A percentile compares a stretch with the other conserved stretches of the same genome.
phyloP scores from a whole-genome alignment of 1,140 invertebrate genomes.

The Brachionus manjavacas region DNA sequence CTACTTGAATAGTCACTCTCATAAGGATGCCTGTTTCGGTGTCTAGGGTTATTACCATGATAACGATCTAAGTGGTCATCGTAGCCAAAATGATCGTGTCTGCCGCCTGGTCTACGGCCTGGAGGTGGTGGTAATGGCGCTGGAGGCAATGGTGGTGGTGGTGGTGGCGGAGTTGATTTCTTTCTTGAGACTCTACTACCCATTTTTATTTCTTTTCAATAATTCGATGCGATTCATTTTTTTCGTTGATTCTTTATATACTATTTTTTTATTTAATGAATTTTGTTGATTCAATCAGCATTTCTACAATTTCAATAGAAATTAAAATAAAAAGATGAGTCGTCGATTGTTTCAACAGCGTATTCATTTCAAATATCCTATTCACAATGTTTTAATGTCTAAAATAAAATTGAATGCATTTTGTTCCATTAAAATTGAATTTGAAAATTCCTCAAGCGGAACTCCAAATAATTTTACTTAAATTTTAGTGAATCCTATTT shows the following conservation, averaged over 20 bases:
- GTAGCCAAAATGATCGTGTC: not conserved
- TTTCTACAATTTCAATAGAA: not conserved
- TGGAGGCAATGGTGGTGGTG: not conserved
- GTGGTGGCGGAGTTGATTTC: not conserved
- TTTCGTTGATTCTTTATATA: not conserved
- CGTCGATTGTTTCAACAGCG: not conserved
- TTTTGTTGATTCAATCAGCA: not conserved
- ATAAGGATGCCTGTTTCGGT: not conserved
- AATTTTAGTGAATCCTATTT: not conserved
- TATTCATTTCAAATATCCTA: not conserved
- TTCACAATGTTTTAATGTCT: not conserved
- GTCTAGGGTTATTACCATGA: not conserved
- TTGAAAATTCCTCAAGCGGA: not conserved
- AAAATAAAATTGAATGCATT: not conserved
- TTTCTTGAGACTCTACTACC: not conserved
- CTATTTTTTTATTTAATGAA: conserved; percentile 2
- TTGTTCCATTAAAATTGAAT: not conserved
- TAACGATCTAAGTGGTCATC: not conserved
- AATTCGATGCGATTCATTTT: not conserved
- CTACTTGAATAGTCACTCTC: not conserved
- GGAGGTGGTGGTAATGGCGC: not conserved
- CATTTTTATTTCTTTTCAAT: not conserved
- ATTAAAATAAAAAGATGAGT: not conserved
- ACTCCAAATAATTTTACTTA: not conserved
- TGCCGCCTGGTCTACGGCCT: not conserved